phyloP scores from a whole-genome alignment of 2,797 vertebrate genomes.

The Gephyroberyx darwinii region DNA sequence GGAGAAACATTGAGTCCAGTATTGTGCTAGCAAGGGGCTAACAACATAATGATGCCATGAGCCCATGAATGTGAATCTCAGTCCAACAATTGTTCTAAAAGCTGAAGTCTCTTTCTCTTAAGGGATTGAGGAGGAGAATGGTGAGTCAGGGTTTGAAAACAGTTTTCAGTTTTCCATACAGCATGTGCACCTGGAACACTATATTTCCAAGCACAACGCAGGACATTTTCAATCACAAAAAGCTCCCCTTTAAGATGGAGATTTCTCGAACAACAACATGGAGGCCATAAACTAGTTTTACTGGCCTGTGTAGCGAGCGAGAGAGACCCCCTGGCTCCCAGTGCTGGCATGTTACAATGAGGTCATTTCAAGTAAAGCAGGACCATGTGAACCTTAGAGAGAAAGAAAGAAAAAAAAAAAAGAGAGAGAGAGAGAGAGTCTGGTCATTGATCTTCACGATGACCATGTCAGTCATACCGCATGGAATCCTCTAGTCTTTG shows the following conservation, averaged over 20 bases:
- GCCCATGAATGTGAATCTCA: slow-evolving; percentile 11
- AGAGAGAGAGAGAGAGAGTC: not conserved
- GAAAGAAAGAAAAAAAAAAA: slow-evolving; percentile 5
- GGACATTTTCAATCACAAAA: slow-evolving; percentile 10
- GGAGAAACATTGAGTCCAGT: slow-evolving; percentile 1
- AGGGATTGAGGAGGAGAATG: not conserved
- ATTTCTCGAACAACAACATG: slow-evolving; percentile 56
- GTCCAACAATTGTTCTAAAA: slow-evolving; percentile 1
- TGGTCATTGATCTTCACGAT: slow-evolving; percentile 7
- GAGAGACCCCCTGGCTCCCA: slow-evolving; percentile 49
- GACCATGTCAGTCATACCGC: slow-evolving; percentile 12
- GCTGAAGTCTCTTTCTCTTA: not conserved
- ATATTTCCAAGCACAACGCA: slow-evolving; percentile 5
- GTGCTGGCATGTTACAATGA: slow-evolving; percentile 63
- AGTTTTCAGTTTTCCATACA: not conserved
- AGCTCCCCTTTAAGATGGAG: slow-evolving; percentile 10
- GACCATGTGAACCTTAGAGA: slow-evolving; percentile 53
- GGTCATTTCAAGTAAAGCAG: slow-evolving; percentile 70
- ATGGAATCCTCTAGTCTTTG: not conserved
- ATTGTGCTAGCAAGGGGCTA: not conserved
- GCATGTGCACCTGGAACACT: slow-evolving; percentile 3
- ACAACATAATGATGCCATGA: not conserved
- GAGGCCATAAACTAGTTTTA: slow-evolving; percentile 70
- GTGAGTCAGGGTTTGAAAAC: slow-evolving; percentile 5
- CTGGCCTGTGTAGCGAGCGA: slow-evolving; percentile 38